Percentiles rank a stretch among this genome's conserved stretches.
These are phyloP conservation scores for Porphyrio hochstetteri DNA, from an alignment of 2,113 vertebrate species.

Conservation along the genomic window DNA sequence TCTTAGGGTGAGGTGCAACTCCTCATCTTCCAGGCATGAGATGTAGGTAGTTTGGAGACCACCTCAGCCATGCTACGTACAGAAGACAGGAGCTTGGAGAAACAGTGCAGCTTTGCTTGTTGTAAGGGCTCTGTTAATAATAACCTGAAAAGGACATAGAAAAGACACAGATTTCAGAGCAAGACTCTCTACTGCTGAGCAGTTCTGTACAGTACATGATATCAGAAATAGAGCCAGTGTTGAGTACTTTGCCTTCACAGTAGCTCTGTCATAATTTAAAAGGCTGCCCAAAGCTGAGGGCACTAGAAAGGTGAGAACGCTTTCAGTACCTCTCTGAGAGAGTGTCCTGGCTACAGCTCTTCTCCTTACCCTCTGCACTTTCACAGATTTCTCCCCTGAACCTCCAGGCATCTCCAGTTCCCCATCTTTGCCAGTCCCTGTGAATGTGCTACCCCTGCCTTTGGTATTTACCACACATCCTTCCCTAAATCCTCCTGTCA, in stretches of 20 bases:
- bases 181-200: not conserved
- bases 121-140: not conserved
- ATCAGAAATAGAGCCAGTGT: not conserved
- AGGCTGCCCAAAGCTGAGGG: not conserved
- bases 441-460: not conserved
- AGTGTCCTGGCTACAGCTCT: not conserved
- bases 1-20: not conserved
- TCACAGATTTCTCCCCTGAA: not conserved
- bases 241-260: not conserved
- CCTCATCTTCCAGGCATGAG: not conserved
- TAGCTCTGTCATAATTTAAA: not conserved
- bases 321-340: not conserved
- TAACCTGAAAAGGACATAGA: not conserved
- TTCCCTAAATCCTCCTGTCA: not conserved
- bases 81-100: not conserved
- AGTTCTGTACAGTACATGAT: not conserved
- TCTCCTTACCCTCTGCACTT: not conserved
- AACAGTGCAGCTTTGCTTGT: not conserved
- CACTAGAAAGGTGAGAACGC: not conserved
- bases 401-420: not conserved
- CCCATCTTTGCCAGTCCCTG: not conserved
- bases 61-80: not conserved
- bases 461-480: not conserved
- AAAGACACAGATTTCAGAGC: not conserved
- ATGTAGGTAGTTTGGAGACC: not conserved